Percentiles rank a stretch among this genome's conserved stretches.
These are phyloP conservation scores for Cosmopolites sordidus DNA, from an alignment of 2,888 invertebrate genomes.

Conservation along the genomic window DNA sequence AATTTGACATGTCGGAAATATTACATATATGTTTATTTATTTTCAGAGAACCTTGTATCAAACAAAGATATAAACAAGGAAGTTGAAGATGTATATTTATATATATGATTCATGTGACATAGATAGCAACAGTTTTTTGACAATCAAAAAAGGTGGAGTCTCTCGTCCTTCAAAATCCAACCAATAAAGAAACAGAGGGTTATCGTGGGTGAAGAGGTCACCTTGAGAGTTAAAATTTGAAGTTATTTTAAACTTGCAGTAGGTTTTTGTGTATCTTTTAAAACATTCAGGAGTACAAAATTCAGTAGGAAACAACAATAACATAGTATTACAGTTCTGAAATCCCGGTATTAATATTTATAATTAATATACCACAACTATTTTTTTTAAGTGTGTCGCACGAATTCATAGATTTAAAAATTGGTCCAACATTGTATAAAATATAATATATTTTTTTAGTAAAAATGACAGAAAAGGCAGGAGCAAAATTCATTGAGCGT, in stretches of 20 bases:
- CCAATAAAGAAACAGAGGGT: slow-evolving; percentile 8
- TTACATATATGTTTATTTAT: too few relatives aligned
- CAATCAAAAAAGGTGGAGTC: background rate
- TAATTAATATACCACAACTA: too few relatives aligned
- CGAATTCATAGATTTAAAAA: too few relatives aligned
- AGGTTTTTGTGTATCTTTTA: background rate
- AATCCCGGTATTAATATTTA: background rate
- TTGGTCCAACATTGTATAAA: background rate
- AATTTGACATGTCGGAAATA: too few relatives aligned
- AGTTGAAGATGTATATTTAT: too few relatives aligned
- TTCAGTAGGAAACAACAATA: background rate
- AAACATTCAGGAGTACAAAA: too few relatives aligned
- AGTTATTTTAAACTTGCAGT: slow-evolving; percentile 14
- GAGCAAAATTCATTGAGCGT: slow-evolving; percentile 69
- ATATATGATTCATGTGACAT: too few relatives aligned
- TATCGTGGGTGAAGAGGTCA: slow-evolving; percentile 21
- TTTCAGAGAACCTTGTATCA: too few relatives aligned
- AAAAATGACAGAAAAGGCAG: slow-evolving; percentile 47
- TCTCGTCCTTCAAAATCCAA: slow-evolving; percentile 4
- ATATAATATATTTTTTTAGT: slow-evolving; percentile 27
- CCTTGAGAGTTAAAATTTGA: slow-evolving; percentile 14
- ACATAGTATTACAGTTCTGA: background rate
- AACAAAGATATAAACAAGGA: too few relatives aligned
- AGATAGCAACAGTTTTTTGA: too few relatives aligned
- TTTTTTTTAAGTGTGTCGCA: too few relatives aligned